Percentiles rank a stretch among this genome's conserved stretches.
These are phyloP conservation scores for Buathra laborator DNA, from an alignment of 2,888 invertebrate species.

Conservation along the genomic window DNA sequence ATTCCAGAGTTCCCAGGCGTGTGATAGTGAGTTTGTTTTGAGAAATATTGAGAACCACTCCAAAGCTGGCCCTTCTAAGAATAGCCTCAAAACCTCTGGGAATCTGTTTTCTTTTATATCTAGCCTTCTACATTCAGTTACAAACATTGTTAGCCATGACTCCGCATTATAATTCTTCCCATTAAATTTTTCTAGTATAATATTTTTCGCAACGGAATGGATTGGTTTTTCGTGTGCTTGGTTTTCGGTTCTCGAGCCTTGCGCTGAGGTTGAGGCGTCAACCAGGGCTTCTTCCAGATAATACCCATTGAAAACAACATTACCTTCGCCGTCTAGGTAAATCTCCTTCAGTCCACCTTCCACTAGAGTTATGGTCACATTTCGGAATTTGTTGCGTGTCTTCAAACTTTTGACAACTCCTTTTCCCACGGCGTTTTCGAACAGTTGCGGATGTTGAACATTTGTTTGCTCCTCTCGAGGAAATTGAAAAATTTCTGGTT, in stretches of 20 bases:
- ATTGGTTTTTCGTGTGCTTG: slow-evolving; percentile 46
- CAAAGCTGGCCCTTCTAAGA: slow-evolving; percentile 67
- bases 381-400: slow-evolving; percentile 69
- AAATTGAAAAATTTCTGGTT: slow-evolving; percentile 66
- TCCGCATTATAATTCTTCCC: slow-evolving; percentile 67
- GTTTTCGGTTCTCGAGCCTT: slow-evolving; percentile 20
- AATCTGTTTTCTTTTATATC: slow-evolving; percentile 62
- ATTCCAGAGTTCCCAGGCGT: slow-evolving; percentile 68
- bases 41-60: slow-evolving; percentile 66
- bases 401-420: slow-evolving; percentile 68
- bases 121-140: slow-evolving; percentile 66
- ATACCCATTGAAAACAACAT: slow-evolving; percentile 67
- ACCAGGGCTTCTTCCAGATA: slow-evolving; percentile 66
- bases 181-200: slow-evolving; percentile 67
- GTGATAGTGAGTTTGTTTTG: slow-evolving; percentile 64
- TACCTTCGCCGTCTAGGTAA: slow-evolving; percentile 70
- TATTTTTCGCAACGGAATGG: slow-evolving; percentile 62
- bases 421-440: slow-evolving; percentile 61
- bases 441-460: slow-evolving; percentile 65
- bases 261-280: slow-evolving; percentile 5
- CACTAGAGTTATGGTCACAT: slow-evolving; percentile 67
- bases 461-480: slow-evolving; percentile 62
- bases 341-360: slow-evolving; percentile 51
- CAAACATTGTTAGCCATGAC: slow-evolving; percentile 60
- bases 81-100: slow-evolving; percentile 69